Conservation (phyloP, 1,140 invertebrate species). For the Ericerus pela region DNA sequence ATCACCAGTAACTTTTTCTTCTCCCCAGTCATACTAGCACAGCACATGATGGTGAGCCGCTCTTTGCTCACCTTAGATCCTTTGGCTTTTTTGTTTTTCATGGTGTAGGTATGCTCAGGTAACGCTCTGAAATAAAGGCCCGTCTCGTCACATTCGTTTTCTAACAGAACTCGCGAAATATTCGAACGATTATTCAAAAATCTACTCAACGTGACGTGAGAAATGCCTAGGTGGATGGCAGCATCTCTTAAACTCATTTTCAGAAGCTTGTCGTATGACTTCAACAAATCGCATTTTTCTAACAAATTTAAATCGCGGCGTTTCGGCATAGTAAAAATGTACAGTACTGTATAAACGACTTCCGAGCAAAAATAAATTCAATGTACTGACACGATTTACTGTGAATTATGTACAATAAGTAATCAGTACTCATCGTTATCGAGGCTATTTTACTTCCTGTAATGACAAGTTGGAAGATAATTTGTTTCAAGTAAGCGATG, state of each 20-base stretch:
- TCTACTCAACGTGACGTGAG: neutral
- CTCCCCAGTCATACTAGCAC: neutral
- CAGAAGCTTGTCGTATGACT: neutral
- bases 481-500: too few relatives aligned
- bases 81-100: conserved; percentile 27
- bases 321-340: too few relatives aligned
- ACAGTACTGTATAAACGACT: too few relatives aligned
- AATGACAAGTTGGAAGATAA: too few relatives aligned
- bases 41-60: conserved; percentile 28
- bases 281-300: too few relatives aligned
- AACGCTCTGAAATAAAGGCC: conserved; percentile 29
- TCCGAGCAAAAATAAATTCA: too few relatives aligned
- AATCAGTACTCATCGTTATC: too few relatives aligned
- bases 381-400: too few relatives aligned
- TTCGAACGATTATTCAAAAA: conserved; percentile 4
- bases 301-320: too few relatives aligned
- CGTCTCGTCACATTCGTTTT: conserved; percentile 27
- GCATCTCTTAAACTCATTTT: neutral
- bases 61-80: conserved; percentile 31
- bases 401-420: too few relatives aligned
- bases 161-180: neutral
- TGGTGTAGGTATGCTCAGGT: conserved; percentile 26
- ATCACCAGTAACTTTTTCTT: neutral
- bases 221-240: neutral
- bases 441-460: too few relatives aligned